Evolutionary conservation across 2,888 invertebrate species (phyloP), one percentile per base, ranked within the genome.

Genomic region (Helobdella robusta): DNA sequence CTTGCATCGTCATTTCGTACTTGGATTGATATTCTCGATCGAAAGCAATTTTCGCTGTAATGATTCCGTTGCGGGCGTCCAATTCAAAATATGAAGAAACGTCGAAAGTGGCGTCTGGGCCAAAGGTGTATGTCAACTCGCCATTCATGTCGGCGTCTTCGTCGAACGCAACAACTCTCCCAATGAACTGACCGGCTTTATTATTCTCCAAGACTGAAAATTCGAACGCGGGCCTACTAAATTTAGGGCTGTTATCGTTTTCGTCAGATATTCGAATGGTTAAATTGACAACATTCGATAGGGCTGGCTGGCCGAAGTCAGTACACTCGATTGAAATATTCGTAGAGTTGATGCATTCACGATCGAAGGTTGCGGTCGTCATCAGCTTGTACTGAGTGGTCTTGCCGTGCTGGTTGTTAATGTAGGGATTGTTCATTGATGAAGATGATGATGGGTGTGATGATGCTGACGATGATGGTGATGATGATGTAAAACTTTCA

Each of bases 221-320:
- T n/a, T 34, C 35, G 52, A 62, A 65, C n/a, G n/a, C 28, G 25
- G 35, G n/a, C 34, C 50, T 52, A 8, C 4, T 28, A 28, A 97
- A 95, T 73, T 86, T 85, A 2, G 97, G 95, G 25, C 87, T 84
- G 80, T 95, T 90, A 79, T 97, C 95, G 79, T 97, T 97, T 67
- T 90, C 86, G 78, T 97, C 95, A 69, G 85, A 83, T 0, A 78
- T 84, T 69, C 83, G 84, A 56, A 94, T 85, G 25, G 85, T 83
- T 8, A 94, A 83, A 5, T 86, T 88, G 15, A 90, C 85, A 36
- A 88, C 85, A 78, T 65, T 52, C 15, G 52, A 59, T 56, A 68
- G 52, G 3, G 59, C 63, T 18, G 68, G 67, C 1, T 20, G 6
- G 0, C 70, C 70, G 15, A 56, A 32, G 34, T 70, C 70, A 23